Percentiles rank a stretch among this genome's conserved stretches.
Evolutionary conservation across 2,113 vertebrate genomes (phyloP).

Genomic region (Nannospalax galili): DNA sequence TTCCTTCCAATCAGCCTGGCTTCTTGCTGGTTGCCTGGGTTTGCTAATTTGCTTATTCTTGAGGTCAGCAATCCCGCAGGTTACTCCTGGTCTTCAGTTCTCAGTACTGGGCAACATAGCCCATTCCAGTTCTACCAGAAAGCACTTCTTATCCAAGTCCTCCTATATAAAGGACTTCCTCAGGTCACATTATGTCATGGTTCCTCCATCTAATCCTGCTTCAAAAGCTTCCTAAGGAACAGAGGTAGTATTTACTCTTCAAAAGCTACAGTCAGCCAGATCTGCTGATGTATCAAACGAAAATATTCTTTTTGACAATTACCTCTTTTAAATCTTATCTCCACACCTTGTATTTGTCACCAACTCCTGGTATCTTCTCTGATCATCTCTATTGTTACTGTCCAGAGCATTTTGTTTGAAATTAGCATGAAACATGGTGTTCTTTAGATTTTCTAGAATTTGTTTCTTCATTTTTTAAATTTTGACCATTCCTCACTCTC

Average conservation of each 20-base stretch:
- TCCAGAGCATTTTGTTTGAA: slow-evolving; percentile 21
- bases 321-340: neutral
- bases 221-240: neutral
- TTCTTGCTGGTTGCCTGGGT: neutral
- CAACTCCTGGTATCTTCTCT: neutral
- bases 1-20: neutral
- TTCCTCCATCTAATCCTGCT: neutral
- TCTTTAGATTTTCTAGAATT: slow-evolving; percentile 11
- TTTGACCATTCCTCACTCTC: neutral
- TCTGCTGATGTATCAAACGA: neutral
- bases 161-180: neutral
- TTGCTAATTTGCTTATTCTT: neutral
- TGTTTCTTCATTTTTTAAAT: neutral
- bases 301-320: slow-evolving; percentile 15
- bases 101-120: neutral
- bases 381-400: neutral
- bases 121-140: neutral
- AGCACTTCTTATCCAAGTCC: neutral
- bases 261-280: neutral
- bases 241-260: neutral
- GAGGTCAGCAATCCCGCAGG: neutral
- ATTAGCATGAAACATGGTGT: neutral
- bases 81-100: neutral
- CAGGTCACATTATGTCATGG: neutral
- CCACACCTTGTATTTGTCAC: neutral